Conservation (phyloP, 1,140 invertebrate genomes). For the Triops cancriformis region DNA sequence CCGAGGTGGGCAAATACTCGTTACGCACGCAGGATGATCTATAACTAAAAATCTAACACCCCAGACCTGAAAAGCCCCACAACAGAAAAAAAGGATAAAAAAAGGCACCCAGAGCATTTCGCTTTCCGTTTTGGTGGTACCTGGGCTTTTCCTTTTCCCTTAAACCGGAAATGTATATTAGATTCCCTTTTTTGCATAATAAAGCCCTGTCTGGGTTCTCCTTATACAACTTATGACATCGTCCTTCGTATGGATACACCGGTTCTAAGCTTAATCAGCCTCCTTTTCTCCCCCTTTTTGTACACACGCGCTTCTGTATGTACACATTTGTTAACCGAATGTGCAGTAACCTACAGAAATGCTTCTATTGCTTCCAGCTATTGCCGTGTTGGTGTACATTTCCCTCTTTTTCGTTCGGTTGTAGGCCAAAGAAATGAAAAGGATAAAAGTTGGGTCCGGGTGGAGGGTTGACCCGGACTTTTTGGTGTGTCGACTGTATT, state of each 20-base stretch:
- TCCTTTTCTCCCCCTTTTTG: background rate
- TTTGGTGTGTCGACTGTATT: no score
- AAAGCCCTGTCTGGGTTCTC: background rate
- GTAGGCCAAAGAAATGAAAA: background rate
- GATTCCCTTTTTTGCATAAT: background rate
- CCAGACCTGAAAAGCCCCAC: no score
- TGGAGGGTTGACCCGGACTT: no score
- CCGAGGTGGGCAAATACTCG: slow-evolving; percentile 2
- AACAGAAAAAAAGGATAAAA: background rate
- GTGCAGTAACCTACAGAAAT: background rate
- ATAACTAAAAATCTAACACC: background rate
- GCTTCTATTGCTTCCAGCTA: background rate
- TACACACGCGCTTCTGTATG: background rate
- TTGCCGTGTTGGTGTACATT: background rate
- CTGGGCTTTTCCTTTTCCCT: background rate
- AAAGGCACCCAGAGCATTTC: slow-evolving; percentile 4
- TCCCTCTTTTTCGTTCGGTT: background rate
- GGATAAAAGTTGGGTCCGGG: background rate
- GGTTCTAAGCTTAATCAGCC: slow-evolving; percentile 1
- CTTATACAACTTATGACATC: no score
- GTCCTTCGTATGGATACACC: background rate
- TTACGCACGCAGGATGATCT: slow-evolving; percentile 9
- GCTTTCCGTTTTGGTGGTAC: background rate
- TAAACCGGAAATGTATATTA: slow-evolving; percentile 3
- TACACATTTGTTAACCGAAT: background rate